phyloP scores from a whole-genome alignment of 2,113 vertebrate genomes.

The Nyctereutes procyonoides region DNA sequence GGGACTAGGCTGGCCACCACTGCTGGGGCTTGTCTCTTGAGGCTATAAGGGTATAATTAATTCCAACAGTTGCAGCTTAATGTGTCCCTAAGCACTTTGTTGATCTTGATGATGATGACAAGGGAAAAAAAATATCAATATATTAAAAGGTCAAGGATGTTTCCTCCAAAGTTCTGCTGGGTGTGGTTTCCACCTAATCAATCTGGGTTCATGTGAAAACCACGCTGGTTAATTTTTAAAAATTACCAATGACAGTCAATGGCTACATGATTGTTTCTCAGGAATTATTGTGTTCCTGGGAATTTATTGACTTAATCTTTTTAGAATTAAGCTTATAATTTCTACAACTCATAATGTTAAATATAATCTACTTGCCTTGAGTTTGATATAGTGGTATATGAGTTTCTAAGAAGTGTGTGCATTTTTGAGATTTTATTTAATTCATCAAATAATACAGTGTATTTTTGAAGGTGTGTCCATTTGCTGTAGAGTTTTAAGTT shows the following conservation, averaged over 20 bases:
- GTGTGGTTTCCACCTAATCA: conserved; percentile 38
- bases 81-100: conserved; percentile 37
- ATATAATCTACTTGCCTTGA: neutral
- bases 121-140: conserved; percentile 48
- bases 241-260: neutral
- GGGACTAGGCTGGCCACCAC: neutral
- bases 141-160: conserved; percentile 34
- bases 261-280: neutral
- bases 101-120: conserved; percentile 55
- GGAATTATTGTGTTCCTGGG: conserved; percentile 28
- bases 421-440: conserved; percentile 28
- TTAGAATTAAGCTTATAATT: neutral
- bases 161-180: neutral
- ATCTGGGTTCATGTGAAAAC: neutral
- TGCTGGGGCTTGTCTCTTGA: conserved; percentile 57
- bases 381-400: neutral
- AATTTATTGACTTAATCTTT: conserved; percentile 22
- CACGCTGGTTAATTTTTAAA: conserved; percentile 56
- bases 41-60: conserved; percentile 40
- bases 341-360: conserved; percentile 10
- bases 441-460: neutral
- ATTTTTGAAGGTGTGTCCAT: conserved; percentile 25
- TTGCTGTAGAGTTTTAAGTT: conserved; percentile 44
- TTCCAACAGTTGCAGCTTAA: conserved; percentile 49
- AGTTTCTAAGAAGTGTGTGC: neutral